Evolutionary conservation across 2,797 vertebrate genomes (phyloP), one percentile per base, ranked within the genome.

Genomic region (Sebastes trivittatus): DNA sequence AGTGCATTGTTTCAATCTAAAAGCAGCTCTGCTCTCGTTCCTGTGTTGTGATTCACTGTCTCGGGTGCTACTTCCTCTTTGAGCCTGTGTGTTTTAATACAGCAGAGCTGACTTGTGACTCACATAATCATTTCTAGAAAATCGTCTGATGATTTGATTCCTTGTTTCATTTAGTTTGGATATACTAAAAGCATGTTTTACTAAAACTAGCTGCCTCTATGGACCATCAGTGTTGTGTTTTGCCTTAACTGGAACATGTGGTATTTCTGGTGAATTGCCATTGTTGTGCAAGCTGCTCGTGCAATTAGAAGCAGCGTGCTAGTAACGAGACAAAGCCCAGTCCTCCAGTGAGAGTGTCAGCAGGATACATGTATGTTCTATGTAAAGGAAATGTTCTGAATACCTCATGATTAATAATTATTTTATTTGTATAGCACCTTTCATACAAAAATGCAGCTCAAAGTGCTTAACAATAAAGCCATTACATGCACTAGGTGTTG

Each of bases 1-100:
- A 10, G 0, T 46, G 9, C 18, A 54, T 1, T n/a, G 52, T 66
- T 2, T 42, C 11, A 22, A 6, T 64, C 29, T 80, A 67, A 80
- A 71, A 70, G 34, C 42, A 75, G 27, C 59, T 86, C 1, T 11
- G 23, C 56, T 84, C 0, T 11, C 30, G n/a, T 84, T 83, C 52
- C 73, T 72, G 80, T 36, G 13, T 38, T 83, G 68, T 92, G 91
- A 94, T 71, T 95, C 91, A 93, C 34, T 77, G 83, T 89, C 89
- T 81, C 79, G 84, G 73, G 86, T 82, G 64, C 54, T 56, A 89
- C 84, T 94, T 95, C 93, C 93, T 89, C 59, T 82, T 90, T 79
- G 16, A 66, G 22, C 2, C 32, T 46, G 9, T 32, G 9, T 68
- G 5, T 70, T 78, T 87, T 16, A 77, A 67, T 75, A 13, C 22